Base-by-base conservation (phyloP, 37 sponge, comb jelly and placozoan species). In the Theonella swinhoei region DNA sequence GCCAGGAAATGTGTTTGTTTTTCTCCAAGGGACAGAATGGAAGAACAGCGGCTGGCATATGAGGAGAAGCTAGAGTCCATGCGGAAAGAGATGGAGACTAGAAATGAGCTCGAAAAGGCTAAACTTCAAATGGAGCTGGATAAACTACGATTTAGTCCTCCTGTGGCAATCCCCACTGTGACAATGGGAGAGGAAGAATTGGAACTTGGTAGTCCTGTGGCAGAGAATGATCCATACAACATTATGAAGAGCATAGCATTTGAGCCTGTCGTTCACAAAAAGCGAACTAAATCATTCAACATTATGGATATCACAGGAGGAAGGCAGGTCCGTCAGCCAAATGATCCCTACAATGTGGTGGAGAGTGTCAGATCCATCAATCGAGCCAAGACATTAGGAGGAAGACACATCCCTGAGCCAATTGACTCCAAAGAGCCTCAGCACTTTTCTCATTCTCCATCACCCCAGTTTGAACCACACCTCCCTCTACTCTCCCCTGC, bases 1-100 rank as follows among this genome's bases (percentile, higher is more conserved):
- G 41, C 9, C 19, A 4, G 8, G 8, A 68, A 19, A 19, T 24
- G n/a, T 47, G n/a, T 69, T 43, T 81, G 37, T 22, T n/a, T 25
- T 23, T 7, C 71, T 32, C 24, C 23, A 59, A 72, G 67, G 26
- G 35, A 69, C 1, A 68, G 76, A 32, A 39, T 91, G 31, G 79
- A 86, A 38, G 75, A 69, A 62, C 64, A 83, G 68, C 72, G 83
- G 17, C 22, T 39, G 60, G 70, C 73, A 23, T 91, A 74, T 67
- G 61, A 71, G 4, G 70, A 83, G 32, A 91, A 75, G 41, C 64
- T 87, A 7, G 61, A 40, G 20, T 30, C 34, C 23, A 36, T 87
- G 0, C 68, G 64, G 25, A 68, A 83, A 43, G 87, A 91, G 74
- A 42, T 87, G 17, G 80, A 87, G 83, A 83, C 36, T 39, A 68